phyloP scores from a whole-genome alignment of 2,113 vertebrate species.

The Dromas ardeola region DNA sequence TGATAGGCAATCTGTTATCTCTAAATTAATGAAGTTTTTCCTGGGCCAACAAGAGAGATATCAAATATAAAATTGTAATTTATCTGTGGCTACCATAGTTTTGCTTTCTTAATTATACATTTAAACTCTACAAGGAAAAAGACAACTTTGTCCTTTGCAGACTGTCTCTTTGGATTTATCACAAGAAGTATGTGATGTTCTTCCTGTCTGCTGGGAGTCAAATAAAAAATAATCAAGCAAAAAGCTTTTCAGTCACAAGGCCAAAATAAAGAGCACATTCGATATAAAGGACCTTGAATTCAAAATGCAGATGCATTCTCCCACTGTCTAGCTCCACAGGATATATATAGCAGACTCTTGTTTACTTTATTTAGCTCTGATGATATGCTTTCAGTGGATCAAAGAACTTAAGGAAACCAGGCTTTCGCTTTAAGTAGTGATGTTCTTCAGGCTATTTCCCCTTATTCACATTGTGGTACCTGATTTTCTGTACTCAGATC shows the following conservation, averaged over 20 bases:
- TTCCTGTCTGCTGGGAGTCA: not conserved
- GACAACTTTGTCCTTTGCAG: not conserved
- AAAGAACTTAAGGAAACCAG: not conserved
- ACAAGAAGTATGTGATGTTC: not conserved
- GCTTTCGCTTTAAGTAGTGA: not conserved
- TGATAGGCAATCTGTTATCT: not conserved
- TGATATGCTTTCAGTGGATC: not conserved
- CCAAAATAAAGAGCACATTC: not conserved
- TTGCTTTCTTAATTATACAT: not conserved
- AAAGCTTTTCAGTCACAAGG: not conserved
- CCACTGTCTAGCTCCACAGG: not conserved
- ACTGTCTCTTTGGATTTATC: not conserved
- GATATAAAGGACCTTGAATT: not conserved
- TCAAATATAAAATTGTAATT: not conserved
- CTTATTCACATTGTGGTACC: not conserved
- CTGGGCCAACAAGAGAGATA: not conserved
- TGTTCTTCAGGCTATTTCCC: not conserved
- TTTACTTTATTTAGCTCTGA: not conserved
- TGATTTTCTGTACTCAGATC: not conserved
- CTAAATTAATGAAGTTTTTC: not conserved
- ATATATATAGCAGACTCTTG: not conserved
- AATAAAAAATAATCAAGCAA: not conserved
- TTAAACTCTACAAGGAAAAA: not conserved
- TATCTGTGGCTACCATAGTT: not conserved
- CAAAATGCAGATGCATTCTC: not conserved